Evolutionary conservation across 37 sponge, comb jelly and placozoan genomes (phyloP).

Genomic region (Petrosia ficiformis): DNA sequence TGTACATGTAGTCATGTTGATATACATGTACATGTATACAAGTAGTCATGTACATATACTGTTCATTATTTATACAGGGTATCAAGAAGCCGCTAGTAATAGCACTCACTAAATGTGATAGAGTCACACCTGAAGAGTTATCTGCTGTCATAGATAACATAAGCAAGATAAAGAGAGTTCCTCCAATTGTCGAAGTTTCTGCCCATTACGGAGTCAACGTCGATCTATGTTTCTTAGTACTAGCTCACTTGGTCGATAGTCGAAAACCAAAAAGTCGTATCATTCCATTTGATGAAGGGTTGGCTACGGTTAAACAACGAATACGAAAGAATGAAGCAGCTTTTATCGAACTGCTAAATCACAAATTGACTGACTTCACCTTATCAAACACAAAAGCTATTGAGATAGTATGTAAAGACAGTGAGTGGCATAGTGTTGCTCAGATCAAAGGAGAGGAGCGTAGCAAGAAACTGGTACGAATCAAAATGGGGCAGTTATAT

Average conservation of each 20-base stretch:
- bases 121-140: conserved; percentile 1
- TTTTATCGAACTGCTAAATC: conserved; percentile 34
- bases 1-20: too few relatives aligned
- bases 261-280: conserved; percentile 23
- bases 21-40: too few relatives aligned
- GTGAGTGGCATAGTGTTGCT: conserved; percentile 20
- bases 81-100: conserved; percentile 56
- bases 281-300: conserved; percentile 26
- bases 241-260: conserved; percentile 48
- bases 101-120: conserved; percentile 72
- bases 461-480: conserved; percentile 16
- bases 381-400: conserved; percentile 1
- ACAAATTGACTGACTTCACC: conserved; percentile 32
- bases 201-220: conserved; percentile 65
- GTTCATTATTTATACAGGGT: not conserved
- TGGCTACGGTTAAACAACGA: conserved; percentile 15
- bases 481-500: conserved; percentile 32
- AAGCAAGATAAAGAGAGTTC: conserved; percentile 21
- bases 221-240: conserved; percentile 37
- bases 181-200: conserved; percentile 58
- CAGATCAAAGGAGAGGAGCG: conserved; percentile 34
- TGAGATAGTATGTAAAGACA: not conserved
- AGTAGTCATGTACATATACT: too few relatives aligned
- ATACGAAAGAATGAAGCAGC: conserved; percentile 8
- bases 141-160: conserved; percentile 23